Conservation (phyloP, 2,113 vertebrate genomes). For the Lophochroa leadbeateri region DNA sequence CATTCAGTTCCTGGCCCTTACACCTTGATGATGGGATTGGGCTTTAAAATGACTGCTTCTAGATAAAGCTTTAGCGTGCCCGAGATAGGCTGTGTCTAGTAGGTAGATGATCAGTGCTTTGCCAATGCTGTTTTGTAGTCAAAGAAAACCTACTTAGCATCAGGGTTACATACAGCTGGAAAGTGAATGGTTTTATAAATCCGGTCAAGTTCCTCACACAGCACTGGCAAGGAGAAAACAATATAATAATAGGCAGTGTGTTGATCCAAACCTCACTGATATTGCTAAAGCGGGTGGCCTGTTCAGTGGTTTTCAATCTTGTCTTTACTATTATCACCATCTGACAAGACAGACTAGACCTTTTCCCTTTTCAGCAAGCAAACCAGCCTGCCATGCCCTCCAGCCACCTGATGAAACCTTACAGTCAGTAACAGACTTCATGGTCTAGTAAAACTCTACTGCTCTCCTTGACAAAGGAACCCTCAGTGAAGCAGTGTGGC, state of each 20-base stretch:
- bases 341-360: not conserved
- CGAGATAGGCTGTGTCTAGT: not conserved
- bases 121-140: not conserved
- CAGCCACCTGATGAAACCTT: not conserved
- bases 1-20: not conserved
- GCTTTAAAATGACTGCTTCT: not conserved
- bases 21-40: rapidly evolving
- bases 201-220: not conserved
- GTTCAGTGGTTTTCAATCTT: not conserved
- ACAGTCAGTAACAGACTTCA: not conserved
- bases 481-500: not conserved
- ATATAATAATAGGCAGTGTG: rapidly evolving
- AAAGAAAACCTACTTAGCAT: not conserved
- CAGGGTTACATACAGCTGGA: not conserved
- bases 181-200: not conserved
- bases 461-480: not conserved
- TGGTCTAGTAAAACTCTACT: not conserved
- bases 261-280: not conserved
- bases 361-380: not conserved
- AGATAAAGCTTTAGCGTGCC: not conserved
- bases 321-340: not conserved
- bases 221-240: not conserved
- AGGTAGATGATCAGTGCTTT: not conserved
- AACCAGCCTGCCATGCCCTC: not conserved
- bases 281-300: not conserved